These are phyloP conservation scores for Pollicipes pollicipes DNA, from an alignment of 1,140 invertebrate species.

Conservation along the genomic window DNA sequence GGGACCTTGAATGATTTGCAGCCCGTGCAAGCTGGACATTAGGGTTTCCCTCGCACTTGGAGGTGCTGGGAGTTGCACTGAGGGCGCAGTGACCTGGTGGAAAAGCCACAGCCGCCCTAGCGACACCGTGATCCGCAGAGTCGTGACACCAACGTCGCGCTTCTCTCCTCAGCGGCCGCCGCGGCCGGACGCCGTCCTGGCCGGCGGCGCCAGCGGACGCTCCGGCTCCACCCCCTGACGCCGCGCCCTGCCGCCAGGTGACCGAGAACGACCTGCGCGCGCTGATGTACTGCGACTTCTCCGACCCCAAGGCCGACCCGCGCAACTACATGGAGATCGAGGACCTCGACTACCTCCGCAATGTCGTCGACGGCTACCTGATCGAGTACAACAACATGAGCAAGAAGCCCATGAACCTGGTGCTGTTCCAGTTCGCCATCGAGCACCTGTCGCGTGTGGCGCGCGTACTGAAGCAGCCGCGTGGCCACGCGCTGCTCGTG, in stretches of 20 bases:
- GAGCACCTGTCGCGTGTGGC: slow-evolving; percentile 84
- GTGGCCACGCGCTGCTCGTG: slow-evolving; percentile 63
- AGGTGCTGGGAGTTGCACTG: no score
- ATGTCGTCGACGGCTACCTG: slow-evolving; percentile 75
- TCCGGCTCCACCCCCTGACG: no score
- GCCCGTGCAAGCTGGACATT: no score
- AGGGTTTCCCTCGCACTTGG: no score
- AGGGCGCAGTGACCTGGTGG: no score
- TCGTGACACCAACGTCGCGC: no score
- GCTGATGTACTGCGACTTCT: slow-evolving; percentile 87
- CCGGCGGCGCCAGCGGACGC: no score
- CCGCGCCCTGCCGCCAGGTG: slow-evolving; percentile 29
- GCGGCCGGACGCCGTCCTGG: no score
- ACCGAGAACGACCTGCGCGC: slow-evolving; percentile 62
- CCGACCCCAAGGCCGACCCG: slow-evolving; percentile 76
- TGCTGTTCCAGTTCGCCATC: slow-evolving; percentile 86
- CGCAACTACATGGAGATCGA: slow-evolving; percentile 66
- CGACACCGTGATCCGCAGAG: no score
- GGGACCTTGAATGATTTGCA: no score
- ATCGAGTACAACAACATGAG: slow-evolving; percentile 90
- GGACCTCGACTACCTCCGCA: slow-evolving; percentile 60
- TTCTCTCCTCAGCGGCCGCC: no score
- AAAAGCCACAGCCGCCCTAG: no score
- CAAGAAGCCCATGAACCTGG: slow-evolving; percentile 92
- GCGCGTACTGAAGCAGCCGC: slow-evolving; percentile 75